phyloP scores from a whole-genome alignment of 1,140 invertebrate genomes.

The Zaprionus davidi region DNA sequence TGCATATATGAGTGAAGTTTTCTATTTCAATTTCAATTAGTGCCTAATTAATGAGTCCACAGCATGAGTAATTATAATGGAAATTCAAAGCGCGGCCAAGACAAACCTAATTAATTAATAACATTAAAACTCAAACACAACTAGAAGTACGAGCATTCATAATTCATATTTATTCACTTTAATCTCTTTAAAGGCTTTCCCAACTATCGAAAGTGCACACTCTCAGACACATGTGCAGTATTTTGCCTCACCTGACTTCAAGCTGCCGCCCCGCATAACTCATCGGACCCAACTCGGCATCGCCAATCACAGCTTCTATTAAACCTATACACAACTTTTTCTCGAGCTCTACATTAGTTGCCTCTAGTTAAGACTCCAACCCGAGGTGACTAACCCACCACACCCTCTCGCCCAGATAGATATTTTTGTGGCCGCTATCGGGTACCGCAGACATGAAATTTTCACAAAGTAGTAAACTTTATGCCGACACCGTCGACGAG shows the following conservation, averaged over 20 bases:
- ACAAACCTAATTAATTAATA: slow-evolving; percentile 39
- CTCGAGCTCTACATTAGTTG: slow-evolving; percentile 60
- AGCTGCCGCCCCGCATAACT: neutral
- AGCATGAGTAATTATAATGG: slow-evolving; percentile 7
- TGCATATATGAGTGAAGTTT: neutral
- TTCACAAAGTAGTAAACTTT: slow-evolving; percentile 79
- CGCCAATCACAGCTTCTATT: slow-evolving; percentile 54
- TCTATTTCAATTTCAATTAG: neutral
- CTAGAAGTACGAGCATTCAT: slow-evolving; percentile 16
- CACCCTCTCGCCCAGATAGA: slow-evolving; percentile 7
- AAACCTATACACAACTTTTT: slow-evolving; percentile 50
- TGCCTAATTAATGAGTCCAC: slow-evolving; percentile 12
- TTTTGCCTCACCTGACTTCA: slow-evolving; percentile 2
- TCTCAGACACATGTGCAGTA: neutral
- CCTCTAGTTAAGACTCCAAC: slow-evolving; percentile 66
- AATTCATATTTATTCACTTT: slow-evolving; percentile 20
- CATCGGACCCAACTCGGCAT: slow-evolving; percentile 4
- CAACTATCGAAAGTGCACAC: neutral
- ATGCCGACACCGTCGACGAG: slow-evolving; percentile 65
- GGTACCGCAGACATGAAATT: slow-evolving; percentile 79
- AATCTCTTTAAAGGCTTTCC: slow-evolving; percentile 12
- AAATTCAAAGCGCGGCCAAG: slow-evolving; percentile 13
- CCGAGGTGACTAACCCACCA: slow-evolving; percentile 6
- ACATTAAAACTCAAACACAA: slow-evolving; percentile 13
- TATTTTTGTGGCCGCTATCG: slow-evolving; percentile 76